These are phyloP conservation scores for Holcopasites calliopsidis DNA, from an alignment of 1,140 invertebrate genomes.

Conservation along the genomic window DNA sequence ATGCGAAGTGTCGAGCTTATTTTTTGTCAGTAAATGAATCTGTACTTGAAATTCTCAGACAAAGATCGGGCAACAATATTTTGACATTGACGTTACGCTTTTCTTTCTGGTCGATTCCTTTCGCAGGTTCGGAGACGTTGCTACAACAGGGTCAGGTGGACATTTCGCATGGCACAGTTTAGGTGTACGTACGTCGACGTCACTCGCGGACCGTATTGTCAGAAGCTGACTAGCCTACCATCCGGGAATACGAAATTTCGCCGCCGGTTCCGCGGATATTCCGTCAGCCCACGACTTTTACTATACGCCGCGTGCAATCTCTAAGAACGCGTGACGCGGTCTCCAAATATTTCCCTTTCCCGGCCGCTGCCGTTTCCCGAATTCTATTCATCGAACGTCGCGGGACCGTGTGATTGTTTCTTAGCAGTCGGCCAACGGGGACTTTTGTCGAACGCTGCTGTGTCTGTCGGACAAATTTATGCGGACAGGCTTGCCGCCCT, in stretches of 20 bases:
- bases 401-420: constrained; percentile 9
- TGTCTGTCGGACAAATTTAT: constrained; percentile 13
- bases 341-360: constrained; percentile 45
- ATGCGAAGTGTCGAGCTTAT: too few relatives aligned
- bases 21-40: too few relatives aligned
- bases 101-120: not conserved
- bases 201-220: constrained; percentile 74
- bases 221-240: constrained; percentile 67
- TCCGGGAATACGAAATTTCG: constrained; percentile 73
- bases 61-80: too few relatives aligned
- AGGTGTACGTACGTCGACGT: constrained; percentile 60
- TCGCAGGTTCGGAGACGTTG: constrained; percentile 58
- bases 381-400: constrained; percentile 30
- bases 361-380: not conserved
- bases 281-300: constrained; percentile 8
- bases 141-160: constrained; percentile 65
- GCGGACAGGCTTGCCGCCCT: not conserved
- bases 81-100: too few relatives aligned
- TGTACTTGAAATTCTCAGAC: too few relatives aligned
- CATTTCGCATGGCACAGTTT: constrained; percentile 66
- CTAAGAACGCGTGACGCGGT: constrained; percentile 36
- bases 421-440: not conserved
- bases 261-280: constrained; percentile 63
- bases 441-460: not conserved
- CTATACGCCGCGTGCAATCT: constrained; percentile 26